These are phyloP conservation scores for Leptogaster cylindrica DNA, from an alignment of 2,888 invertebrate species.

Conservation along the genomic window DNA sequence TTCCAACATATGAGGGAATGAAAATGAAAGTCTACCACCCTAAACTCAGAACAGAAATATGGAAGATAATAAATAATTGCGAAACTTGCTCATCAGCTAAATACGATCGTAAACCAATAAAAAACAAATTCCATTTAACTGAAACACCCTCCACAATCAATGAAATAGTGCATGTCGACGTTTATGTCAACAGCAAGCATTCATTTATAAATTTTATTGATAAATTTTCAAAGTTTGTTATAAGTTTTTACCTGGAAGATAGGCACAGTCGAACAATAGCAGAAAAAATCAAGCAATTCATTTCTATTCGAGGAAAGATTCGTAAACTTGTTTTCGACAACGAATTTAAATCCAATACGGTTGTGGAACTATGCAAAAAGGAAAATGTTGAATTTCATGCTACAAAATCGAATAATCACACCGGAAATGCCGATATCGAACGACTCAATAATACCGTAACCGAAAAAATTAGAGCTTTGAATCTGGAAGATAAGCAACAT, in stretches of 20 bases:
- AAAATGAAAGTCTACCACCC: constrained; percentile 16
- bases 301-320: background rate
- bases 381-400: background rate
- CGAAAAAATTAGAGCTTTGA: background rate
- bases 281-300: background rate
- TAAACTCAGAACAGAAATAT: background rate
- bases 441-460: background rate
- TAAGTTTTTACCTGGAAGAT: constrained; percentile 2
- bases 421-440: background rate
- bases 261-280: constrained; percentile 2
- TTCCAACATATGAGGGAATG: background rate
- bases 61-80: constrained; percentile 8
- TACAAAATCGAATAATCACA: background rate
- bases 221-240: constrained; percentile 4
- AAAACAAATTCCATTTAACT: constrained; percentile 33
- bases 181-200: constrained; percentile 4
- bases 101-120: constrained; percentile 39
- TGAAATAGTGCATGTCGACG: constrained; percentile 24
- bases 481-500: background rate
- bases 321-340: too few relatives aligned
- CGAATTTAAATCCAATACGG: too few relatives aligned
- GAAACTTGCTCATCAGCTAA: background rate
- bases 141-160: constrained; percentile 9
- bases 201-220: constrained; percentile 4
- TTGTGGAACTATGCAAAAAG: background rate